Evolutionary conservation across 2,113 vertebrate genomes (phyloP).

Genomic region (Chascanopsetta lugubris): DNA sequence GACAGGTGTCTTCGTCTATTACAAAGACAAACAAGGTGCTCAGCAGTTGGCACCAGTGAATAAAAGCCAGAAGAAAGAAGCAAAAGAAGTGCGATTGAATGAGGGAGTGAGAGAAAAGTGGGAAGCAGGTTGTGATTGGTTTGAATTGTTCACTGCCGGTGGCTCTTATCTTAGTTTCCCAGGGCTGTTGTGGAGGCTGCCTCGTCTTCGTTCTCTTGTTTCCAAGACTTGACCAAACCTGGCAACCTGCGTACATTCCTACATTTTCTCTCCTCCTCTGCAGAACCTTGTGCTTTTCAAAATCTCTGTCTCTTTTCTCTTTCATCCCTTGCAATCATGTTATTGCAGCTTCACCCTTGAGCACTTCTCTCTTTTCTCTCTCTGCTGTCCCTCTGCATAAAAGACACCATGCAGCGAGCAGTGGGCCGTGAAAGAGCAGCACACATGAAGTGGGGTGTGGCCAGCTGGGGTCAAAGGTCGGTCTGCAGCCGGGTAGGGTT

Average conservation of each 20-base stretch:
- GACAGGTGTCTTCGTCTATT: constrained; percentile 10
- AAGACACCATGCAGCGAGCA: constrained; percentile 51
- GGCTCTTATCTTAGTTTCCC: constrained; percentile 76
- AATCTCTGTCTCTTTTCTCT: constrained; percentile 29
- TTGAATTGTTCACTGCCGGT: constrained; percentile 75
- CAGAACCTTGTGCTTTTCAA: constrained; percentile 17
- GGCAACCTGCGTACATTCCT: constrained; percentile 44
- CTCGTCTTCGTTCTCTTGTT: constrained; percentile 31
- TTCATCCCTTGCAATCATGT: constrained; percentile 15
- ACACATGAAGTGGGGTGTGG: constrained; percentile 22
- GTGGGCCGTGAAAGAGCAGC: constrained; percentile 66
- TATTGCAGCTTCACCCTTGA: constrained; percentile 46
- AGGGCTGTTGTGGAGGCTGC: constrained; percentile 61
- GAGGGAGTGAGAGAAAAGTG: constrained; percentile 30
- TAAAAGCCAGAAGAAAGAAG: constrained; percentile 20
- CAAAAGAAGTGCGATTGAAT: constrained; percentile 44
- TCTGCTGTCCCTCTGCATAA: constrained; percentile 22
- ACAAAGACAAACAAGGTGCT: constrained; percentile 21
- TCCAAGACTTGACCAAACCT: constrained; percentile 53
- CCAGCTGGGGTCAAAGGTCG: constrained; percentile 69
- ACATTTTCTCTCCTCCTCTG: constrained; percentile 1
- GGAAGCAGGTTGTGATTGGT: constrained; percentile 63
- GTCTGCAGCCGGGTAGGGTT: constrained; percentile 56
- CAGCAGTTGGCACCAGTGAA: constrained; percentile 21
- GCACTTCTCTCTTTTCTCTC: constrained; percentile 13